phyloP scores from a whole-genome alignment of 2,113 vertebrate species.

The Oncorhynchus kisutch region DNA sequence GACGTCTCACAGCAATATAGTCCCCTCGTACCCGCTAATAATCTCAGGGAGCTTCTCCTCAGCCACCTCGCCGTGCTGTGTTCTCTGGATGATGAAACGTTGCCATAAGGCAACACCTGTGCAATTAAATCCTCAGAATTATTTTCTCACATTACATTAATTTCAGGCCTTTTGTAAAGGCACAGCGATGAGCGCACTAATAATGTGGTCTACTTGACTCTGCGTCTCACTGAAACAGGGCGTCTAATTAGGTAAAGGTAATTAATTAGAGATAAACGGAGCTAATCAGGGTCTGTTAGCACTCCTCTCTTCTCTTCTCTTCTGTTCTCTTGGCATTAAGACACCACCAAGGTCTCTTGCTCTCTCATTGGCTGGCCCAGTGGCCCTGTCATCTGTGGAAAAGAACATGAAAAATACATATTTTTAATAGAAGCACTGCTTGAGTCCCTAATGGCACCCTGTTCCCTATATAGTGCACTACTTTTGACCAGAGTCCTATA shows the following conservation, averaged over 20 bases:
- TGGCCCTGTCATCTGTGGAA: constrained; percentile 72
- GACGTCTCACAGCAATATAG: constrained; percentile 87
- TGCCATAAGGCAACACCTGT: constrained; percentile 99
- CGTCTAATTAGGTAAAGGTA: constrained; percentile 99
- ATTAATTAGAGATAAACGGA: constrained; percentile 99
- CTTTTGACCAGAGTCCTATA: constrained; percentile 35
- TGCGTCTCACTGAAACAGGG: constrained; percentile 93
- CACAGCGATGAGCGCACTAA: constrained; percentile 93
- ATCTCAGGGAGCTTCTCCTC: constrained; percentile 83
- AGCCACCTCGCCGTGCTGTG: too few relatives aligned
- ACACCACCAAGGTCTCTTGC: constrained; percentile 81
- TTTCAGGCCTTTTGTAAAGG: constrained; percentile 96
- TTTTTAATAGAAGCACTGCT: constrained; percentile 49
- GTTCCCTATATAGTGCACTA: too few relatives aligned
- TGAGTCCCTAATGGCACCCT: too few relatives aligned
- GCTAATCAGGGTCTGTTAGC: constrained; percentile 98
- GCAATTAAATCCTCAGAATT: constrained; percentile 96
- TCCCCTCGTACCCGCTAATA: constrained; percentile 93
- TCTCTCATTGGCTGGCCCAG: constrained; percentile 71
- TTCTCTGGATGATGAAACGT: constrained; percentile 95
- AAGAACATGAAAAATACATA: constrained; percentile 54
- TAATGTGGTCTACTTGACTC: constrained; percentile 99
- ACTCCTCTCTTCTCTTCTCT: constrained; percentile 70
- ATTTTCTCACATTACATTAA: constrained; percentile 97
- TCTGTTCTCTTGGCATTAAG: constrained; percentile 88